Percentiles rank a stretch among this genome's conserved stretches.
Conservation (phyloP, 2,113 vertebrate genomes). For the Solenodon paradoxus region DNA sequence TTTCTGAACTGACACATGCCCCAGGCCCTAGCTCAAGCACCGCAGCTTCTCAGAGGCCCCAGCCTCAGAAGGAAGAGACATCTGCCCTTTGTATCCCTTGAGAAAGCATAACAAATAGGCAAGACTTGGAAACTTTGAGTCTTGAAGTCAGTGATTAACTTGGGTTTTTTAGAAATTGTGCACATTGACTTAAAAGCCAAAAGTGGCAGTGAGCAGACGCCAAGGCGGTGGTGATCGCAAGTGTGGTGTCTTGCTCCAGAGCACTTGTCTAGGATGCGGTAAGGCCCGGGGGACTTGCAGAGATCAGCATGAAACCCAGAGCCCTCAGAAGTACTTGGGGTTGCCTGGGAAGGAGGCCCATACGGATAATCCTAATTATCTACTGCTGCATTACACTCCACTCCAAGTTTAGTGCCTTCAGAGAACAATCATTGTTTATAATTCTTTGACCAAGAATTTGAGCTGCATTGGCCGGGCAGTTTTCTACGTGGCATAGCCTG, state of each 20-base stretch:
- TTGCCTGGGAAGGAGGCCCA: not conserved
- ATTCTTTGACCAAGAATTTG: not conserved
- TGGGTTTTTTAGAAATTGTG: constrained; percentile 37
- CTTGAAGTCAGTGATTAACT: constrained; percentile 63
- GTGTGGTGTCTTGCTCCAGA: not conserved
- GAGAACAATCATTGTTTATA: not conserved
- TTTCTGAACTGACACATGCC: not conserved
- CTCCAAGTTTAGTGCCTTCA: not conserved
- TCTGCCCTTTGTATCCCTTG: constrained; percentile 48
- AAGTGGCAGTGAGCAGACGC: not conserved
- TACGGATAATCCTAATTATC: not conserved
- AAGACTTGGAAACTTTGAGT: constrained; percentile 22
- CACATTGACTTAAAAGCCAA: not conserved
- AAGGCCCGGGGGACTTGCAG: not conserved
- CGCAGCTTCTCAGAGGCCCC: not conserved
- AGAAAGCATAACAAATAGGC: constrained; percentile 45
- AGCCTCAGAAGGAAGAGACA: not conserved
- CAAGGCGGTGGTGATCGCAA: not conserved
- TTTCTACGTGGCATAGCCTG: too few species aligned
- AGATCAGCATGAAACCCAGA: not conserved
- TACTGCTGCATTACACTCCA: not conserved
- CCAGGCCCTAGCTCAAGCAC: not conserved
- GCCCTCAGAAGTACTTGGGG: not conserved
- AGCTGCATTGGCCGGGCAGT: not conserved
- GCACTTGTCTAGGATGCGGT: not conserved